phyloP scores from a whole-genome alignment of 2,888 invertebrate species.

The Calephelis perditalis region DNA sequence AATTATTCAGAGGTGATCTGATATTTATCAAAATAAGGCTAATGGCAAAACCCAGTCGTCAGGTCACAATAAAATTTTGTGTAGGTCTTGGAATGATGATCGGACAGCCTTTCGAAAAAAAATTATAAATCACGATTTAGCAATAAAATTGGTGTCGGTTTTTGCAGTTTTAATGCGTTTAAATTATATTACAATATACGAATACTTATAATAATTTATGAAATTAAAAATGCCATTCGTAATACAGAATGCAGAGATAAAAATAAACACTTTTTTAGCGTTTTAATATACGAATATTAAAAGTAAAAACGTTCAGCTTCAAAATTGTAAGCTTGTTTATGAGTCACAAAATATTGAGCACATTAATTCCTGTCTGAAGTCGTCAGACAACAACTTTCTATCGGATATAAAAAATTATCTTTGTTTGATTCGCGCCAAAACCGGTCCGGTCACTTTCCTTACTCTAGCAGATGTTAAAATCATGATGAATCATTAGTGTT shows the following conservation, averaged over 20 bases:
- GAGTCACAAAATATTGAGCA: conserved; percentile 6
- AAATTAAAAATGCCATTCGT: no score
- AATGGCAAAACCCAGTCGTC: no score
- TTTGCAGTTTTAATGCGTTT: no score
- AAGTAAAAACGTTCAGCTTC: not conserved
- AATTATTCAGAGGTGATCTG: no score
- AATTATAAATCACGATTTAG: no score
- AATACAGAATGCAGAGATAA: not conserved
- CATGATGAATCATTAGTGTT: conserved; percentile 67
- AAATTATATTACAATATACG: no score
- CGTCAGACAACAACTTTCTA: conserved; percentile 35
- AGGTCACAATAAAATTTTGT: no score
- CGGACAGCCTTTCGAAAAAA: no score
- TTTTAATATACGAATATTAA: not conserved
- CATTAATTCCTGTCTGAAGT: conserved; percentile 14
- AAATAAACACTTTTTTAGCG: not conserved
- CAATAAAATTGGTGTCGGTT: no score
- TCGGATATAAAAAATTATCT: conserved; percentile 11
- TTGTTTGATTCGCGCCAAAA: conserved; percentile 38
- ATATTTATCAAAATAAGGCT: no score
- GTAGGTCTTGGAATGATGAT: no score
- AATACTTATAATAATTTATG: no score
- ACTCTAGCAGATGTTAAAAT: conserved; percentile 45
- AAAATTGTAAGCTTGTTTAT: not conserved
- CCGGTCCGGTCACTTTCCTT: conserved; percentile 68